Evolutionary conservation across 1,140 invertebrate species (phyloP), one percentile per base, ranked within the genome.

Genomic region (Brachionus calyciflorus): DNA sequence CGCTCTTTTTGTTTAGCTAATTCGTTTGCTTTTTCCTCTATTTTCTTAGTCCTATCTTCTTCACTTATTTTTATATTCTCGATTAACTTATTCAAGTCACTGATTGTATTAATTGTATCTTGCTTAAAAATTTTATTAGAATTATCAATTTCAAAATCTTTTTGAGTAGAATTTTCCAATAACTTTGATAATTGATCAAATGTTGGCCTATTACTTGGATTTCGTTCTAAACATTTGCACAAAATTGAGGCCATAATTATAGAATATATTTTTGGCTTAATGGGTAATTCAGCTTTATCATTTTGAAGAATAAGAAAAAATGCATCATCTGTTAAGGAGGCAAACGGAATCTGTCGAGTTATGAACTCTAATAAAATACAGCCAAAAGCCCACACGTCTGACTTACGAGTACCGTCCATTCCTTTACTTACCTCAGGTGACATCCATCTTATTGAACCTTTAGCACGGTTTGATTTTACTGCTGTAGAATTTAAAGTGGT

Each of bases 331-430:
- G 14, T 60, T 2, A 60, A n/a, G 10, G 30, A 60, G 10, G n/a
- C 10, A 37, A 60, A 60, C 37, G 55, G 55, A 1, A 60, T 10
- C 37, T 60, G 33, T 33, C 55, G 30, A 5, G 40, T 68, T 24
- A 46, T 68, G 12, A 68, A 9, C 17, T 68, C 63, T 1, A 68
- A 46, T 4, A 68, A 46, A 6, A 68, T 46, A 46, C 63, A 68
- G 17, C 63, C 63, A 68, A 46, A 68, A 46, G 40, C 46, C 63
- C 63, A 68, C 6, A 68, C 63, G n/a, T 68, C 63, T 14, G 63
- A 68, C 26, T 14, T 17, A 46, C 19, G 41, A 4, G 41, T 44
- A 28, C 41, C 63, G 14, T 40, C 40, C 24, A 46, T 12, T 30
- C 40, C 40, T n/a, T 5, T 46, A 17, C 63, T 46, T 19, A 68